Evolutionary conservation across 2,888 invertebrate species (phyloP).

Genomic region (Acholoe squamosa): DNA sequence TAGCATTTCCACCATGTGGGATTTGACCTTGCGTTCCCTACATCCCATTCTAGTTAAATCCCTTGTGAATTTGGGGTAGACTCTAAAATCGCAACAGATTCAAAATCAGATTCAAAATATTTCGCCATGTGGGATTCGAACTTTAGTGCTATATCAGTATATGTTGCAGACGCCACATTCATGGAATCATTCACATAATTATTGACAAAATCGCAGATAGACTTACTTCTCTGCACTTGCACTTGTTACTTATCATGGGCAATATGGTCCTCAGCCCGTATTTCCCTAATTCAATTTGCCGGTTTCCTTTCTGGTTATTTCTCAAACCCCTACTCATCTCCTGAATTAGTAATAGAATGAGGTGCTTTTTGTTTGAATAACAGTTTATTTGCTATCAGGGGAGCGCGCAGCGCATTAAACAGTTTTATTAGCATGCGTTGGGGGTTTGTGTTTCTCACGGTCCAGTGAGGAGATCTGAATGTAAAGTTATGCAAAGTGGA

Average conservation of each 20-base stretch:
- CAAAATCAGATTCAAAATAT: not conserved
- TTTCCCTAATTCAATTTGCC: not conserved
- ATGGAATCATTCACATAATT: not conserved
- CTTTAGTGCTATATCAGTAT: too few relatives aligned
- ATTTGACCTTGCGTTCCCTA: too few relatives aligned
- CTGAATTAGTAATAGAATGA: not conserved
- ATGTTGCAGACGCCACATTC: not conserved
- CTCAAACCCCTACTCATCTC: not conserved
- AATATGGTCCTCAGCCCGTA: too few relatives aligned
- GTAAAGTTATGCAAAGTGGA: conserved; percentile 5
- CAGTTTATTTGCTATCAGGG: conserved; percentile 8
- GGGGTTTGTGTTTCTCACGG: not conserved
- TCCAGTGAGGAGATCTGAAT: not conserved
- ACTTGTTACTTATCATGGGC: too few relatives aligned
- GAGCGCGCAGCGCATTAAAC: not conserved
- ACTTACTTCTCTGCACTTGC: too few relatives aligned
- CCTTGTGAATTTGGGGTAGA: too few relatives aligned
- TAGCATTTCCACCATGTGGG: too few relatives aligned
- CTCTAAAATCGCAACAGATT: too few relatives aligned
- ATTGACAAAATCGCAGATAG: not conserved
- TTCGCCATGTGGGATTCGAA: not conserved
- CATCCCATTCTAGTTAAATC: too few relatives aligned
- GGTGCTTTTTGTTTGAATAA: not conserved
- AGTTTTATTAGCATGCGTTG: not conserved
- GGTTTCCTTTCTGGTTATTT: not conserved